Evolutionary conservation across 2,797 vertebrate species (phyloP), one percentile per base, ranked within the genome.

Genomic region (Anableps anableps): DNA sequence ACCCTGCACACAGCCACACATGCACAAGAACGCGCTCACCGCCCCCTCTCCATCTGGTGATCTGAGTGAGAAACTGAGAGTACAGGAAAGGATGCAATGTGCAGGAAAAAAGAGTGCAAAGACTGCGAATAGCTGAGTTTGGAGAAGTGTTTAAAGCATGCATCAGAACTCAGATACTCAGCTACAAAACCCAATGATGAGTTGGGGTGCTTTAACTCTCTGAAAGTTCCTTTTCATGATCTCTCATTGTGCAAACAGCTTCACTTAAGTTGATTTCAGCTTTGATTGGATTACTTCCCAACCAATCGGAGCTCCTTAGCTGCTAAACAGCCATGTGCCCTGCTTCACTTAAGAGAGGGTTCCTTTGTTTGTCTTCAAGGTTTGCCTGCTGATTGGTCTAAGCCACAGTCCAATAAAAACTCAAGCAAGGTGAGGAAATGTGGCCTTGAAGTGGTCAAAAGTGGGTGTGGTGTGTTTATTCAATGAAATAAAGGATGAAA

Each of bases 31-130:
- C 81, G 70, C 80, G 72, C 85, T 6, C 82, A 47, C 82, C 83
- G 80, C 93, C 92, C 86, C 87, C 92, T 77, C 91, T 93, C 91
- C 92, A 95, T 96, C 94, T 94, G 41, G 80, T 92, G 85, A 91
- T 79, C 26, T 72, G 74, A 87, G 81, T 86, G 82, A 78, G 62
- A 84, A 76, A 83, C 72, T 66, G 77, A 83, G 83, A 81, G 70
- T 81, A 81, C 70, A 72, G 51, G 82, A 53, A 68, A 76, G 47
- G n/a, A 76, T 60, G 76, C 78, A 85, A 84, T 76, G 84, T 74
- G 51, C 74, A 34, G 82, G 55, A 23, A 68, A n/a, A 8, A 84
- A 72, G 34, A 78, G 83, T 84, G 80, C 66, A 31, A 74, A 47
- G 85, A 81, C 73, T 51, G 76, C 78, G 26, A 29, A n/a, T 34